Evolutionary conservation across 2,113 vertebrate species (phyloP).

Genomic region (Micromys minutus): DNA sequence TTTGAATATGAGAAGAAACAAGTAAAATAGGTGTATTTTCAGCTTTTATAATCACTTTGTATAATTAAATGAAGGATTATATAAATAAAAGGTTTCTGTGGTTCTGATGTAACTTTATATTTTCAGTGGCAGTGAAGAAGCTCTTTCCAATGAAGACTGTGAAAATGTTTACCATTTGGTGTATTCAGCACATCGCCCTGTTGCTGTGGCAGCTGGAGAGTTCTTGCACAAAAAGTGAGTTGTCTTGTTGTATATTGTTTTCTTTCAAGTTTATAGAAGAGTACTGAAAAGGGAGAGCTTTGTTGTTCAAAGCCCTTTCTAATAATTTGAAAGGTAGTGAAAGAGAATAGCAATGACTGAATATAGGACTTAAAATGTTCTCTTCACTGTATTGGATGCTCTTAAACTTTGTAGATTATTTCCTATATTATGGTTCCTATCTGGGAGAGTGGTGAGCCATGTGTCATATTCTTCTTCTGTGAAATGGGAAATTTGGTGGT

Average conservation of each 20-base stretch:
- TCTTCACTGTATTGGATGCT: constrained; percentile 2
- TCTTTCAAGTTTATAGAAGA: not conserved
- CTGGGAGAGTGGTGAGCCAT: not conserved
- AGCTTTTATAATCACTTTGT: constrained; percentile 35
- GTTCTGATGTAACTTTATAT: constrained; percentile 76
- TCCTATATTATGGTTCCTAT: not conserved
- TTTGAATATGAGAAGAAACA: constrained; percentile 56
- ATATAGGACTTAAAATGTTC: not conserved
- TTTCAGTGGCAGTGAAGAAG: constrained; percentile 97
- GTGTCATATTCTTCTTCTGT: not conserved
- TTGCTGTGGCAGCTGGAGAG: constrained; percentile 98
- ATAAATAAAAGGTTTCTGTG: constrained; percentile 30
- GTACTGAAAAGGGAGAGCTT: not conserved
- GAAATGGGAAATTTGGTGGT: constrained; percentile 4
- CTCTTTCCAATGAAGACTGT: constrained; percentile 98
- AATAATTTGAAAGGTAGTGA: not conserved
- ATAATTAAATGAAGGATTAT: constrained; percentile 12
- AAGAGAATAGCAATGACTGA: not conserved
- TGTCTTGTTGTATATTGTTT: constrained; percentile 42
- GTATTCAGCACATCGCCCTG: constrained; percentile 97
- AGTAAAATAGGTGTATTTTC: constrained; percentile 11
- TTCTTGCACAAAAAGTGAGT: constrained; percentile 99
- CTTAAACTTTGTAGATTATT: not conserved
- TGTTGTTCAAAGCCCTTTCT: not conserved
- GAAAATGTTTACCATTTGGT: constrained; percentile 99